Base-by-base conservation (phyloP, 2,888 invertebrate genomes). In the Gymnosoma rotundatum region DNA sequence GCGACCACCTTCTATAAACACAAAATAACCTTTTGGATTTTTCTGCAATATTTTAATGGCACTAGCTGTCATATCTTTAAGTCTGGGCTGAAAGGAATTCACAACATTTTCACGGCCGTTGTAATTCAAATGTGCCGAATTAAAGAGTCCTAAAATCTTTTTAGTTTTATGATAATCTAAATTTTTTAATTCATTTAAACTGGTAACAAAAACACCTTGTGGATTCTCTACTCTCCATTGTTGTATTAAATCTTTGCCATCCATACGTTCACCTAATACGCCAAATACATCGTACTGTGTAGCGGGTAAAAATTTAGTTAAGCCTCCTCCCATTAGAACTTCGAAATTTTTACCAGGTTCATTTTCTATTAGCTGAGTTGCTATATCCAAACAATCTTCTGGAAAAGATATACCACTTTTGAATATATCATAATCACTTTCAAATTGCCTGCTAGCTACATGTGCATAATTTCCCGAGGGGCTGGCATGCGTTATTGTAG, bases 401-500 rank as follows among this genome's bases (percentile, higher is more conserved):
- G 50, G n/a, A 54, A 72, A 25, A 8, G 86, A 76, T n/a, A 60
- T 48, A 6, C 78, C 86, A 16, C 60, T 74, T 9, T 20, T 38
- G 2, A 73, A 64, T 6, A 95, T 89, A 67, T 95, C 94, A 0
- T 92, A 93, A 88, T 96, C 96, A 5, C 93, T 93, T 91, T 97
- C 96, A 95, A 96, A 96, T 87, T 95, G 93, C 5, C 96, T 93
- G 78, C 94, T 93, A 0, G 95, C 94, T 0, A 94, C 93, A 84
- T 94, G 94, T 0, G 94, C 94, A 88, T 93, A 94, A 88, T 93
- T 92, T 0, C 93, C 94, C 0, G 95, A 95, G 0, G 97, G 96
- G 2, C 96, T 96, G 0, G 96, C 97, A 89, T 97, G 96, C 0
- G 97, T 97, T 0, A 97, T 94, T 14, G 96, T 93, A 0, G 96